Base-by-base conservation (phyloP, 1,140 invertebrate genomes). In the Oscheius sp. region DNA sequence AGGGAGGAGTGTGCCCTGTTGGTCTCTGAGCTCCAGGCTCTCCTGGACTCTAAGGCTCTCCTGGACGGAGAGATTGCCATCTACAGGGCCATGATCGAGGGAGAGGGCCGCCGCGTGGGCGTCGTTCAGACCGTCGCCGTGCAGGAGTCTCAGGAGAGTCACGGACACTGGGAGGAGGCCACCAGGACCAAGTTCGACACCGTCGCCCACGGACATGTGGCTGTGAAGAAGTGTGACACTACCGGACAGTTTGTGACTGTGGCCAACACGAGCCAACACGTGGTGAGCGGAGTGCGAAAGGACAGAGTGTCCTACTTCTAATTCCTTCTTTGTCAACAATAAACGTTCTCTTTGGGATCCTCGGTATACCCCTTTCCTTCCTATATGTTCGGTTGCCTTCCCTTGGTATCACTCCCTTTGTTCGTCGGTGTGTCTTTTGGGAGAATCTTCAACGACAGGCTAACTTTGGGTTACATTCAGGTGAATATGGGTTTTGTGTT, bases 141-240 rank as follows among this genome's bases (percentile, higher is more conserved):
- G 23, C 70, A 46, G 20, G 70, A 36, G 15, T n/a, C n/a, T n/a
- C 38, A 73, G 36, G 28, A 36, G 42, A 69, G 59, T 69, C 26
- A 34, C 31, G n/a, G 42, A 2, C 71, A 73, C 36, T 64, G 85
- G 3, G 85, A 86, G 65, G 85, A 86, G 46, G 82, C 83, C 10
- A 85, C 85, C 45, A 87, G 85, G 65, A 87, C 86, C 0, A 86
- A 86, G 18, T 87, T 85, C 79, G 85, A 86, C 75, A 79, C 85
- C 67, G 84, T 81, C 31, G 85, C 86, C 31, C 86, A 85, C 62
- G 74, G 74, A 31, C 70, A 75, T 13, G 78, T 86, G 4, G 78
- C 84, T 26, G 85, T 87, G 64, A 73, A 77, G 42, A 85, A 86
- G 73, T 83, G 82, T 36, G 78, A 80, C 52, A 83, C 85, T 0